phyloP scores from a whole-genome alignment of 23 tunicate genomes.

The Ciona savignyi region DNA sequence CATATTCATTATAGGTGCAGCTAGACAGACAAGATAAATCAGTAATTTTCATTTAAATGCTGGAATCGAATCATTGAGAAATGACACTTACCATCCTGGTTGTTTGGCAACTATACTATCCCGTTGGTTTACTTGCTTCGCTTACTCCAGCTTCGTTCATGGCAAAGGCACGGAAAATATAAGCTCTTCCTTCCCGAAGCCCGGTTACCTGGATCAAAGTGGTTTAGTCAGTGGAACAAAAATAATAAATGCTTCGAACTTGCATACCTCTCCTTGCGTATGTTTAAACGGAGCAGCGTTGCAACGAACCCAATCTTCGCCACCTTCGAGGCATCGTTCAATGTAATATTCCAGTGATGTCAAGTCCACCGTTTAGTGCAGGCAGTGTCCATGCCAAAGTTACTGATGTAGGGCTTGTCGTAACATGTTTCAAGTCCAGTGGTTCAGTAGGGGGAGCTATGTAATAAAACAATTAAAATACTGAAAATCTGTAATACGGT shows the following conservation, averaged over 20 bases:
- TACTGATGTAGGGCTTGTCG: constrained; percentile 43
- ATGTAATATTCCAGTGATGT: constrained; percentile 67
- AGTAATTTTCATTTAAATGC: neutral
- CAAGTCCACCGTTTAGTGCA: constrained; percentile 66
- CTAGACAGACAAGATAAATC: neutral
- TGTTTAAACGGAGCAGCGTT: constrained; percentile 56
- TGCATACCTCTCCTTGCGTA: constrained; percentile 50
- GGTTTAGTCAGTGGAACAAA: no score
- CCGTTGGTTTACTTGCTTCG: constrained; percentile 41
- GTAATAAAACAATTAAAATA: no score
- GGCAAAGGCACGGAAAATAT: constrained; percentile 70
- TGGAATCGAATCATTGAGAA: neutral
- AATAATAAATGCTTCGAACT: no score
- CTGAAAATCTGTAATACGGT: no score
- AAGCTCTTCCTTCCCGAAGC: constrained; percentile 60
- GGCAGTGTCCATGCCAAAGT: constrained; percentile 70
- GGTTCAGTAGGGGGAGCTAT: no score
- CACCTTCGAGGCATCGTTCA: constrained; percentile 75
- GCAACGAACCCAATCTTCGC: constrained; percentile 83
- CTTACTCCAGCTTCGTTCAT: constrained; percentile 69
- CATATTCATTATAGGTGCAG: constrained; percentile 54
- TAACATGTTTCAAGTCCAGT: constrained; percentile 28
- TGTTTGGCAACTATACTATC: constrained; percentile 43
- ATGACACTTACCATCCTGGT: constrained; percentile 47
- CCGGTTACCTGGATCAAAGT: constrained; percentile 66